phyloP scores from a whole-genome alignment of 2,797 vertebrate species.

The Aeoliscus strigatus region DNA sequence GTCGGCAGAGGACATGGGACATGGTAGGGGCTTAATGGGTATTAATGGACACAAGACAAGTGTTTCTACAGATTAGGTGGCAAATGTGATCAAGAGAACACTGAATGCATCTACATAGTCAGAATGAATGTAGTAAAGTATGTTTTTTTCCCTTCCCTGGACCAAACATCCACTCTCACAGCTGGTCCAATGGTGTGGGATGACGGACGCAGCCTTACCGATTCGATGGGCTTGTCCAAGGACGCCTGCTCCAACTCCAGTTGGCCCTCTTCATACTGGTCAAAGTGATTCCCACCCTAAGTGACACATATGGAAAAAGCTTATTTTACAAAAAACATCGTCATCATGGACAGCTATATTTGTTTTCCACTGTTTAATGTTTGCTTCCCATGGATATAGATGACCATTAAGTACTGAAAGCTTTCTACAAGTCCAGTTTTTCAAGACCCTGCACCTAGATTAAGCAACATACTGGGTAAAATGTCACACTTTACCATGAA shows the following conservation, averaged over 20 bases:
- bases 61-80: slow-evolving; percentile 61
- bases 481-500: too few relatives aligned
- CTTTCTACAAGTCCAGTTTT: too few relatives aligned
- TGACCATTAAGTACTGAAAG: too few relatives aligned
- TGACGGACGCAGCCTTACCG: slow-evolving; percentile 85
- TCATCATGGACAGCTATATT: too few relatives aligned
- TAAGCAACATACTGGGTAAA: too few relatives aligned
- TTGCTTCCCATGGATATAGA: too few relatives aligned
- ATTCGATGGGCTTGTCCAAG: slow-evolving; percentile 99
- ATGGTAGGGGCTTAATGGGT: slow-evolving; percentile 46
- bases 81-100: slow-evolving; percentile 55
- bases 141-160: slow-evolving; percentile 59
- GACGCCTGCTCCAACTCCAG: slow-evolving; percentile 98
- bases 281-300: slow-evolving; percentile 99
- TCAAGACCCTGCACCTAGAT: too few relatives aligned
- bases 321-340: slow-evolving; percentile 8
- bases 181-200: slow-evolving; percentile 61
- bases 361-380: too few relatives aligned
- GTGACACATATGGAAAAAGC: slow-evolving; percentile 17
- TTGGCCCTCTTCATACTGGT: slow-evolving; percentile 99
- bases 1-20: slow-evolving; percentile 55
- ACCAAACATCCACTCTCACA: slow-evolving; percentile 78
- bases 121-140: slow-evolving; percentile 51
- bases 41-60: slow-evolving; percentile 61
- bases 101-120: slow-evolving; percentile 57